Percentiles rank a stretch among this genome's conserved stretches.
phyloP scores from a whole-genome alignment of 2,113 vertebrate species.

The Polypterus bichir region DNA sequence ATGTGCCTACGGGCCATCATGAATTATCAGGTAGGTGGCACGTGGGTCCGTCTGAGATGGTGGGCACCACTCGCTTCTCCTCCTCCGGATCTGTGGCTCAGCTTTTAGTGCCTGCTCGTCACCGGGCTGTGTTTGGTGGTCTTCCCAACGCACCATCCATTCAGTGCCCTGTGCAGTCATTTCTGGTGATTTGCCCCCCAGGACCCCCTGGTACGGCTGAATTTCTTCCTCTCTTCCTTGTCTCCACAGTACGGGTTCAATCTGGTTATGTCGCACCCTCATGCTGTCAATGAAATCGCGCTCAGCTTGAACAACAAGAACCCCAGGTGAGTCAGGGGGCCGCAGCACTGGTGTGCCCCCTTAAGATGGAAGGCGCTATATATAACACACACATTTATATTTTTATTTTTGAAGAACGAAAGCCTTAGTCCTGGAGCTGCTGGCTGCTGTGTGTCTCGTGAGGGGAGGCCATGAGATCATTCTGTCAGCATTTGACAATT shows the following conservation, averaged over 20 bases:
- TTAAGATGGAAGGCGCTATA: too few species aligned
- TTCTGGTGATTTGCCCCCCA: not conserved
- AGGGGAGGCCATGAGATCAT: slow-evolving; percentile 95
- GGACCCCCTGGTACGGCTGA: not conserved
- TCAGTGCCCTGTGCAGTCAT: too few species aligned
- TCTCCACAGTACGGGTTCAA: slow-evolving; percentile 85
- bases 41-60: too few species aligned
- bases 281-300: slow-evolving; percentile 92
- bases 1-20: slow-evolving; percentile 92
- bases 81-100: not conserved
- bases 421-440: slow-evolving; percentile 85
- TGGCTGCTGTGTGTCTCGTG: slow-evolving; percentile 90
- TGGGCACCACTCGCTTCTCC: too few species aligned
- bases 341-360: not conserved
- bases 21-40: slow-evolving; percentile 83
- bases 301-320: slow-evolving; percentile 97
- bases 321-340: slow-evolving; percentile 56
- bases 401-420: slow-evolving; percentile 63
- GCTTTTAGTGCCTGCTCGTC: not conserved
- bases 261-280: slow-evolving; percentile 92
- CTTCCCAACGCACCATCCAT: too few species aligned
- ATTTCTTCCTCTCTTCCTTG: slow-evolving; percentile 16
- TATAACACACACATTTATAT: too few species aligned
- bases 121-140: too few species aligned
- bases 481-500: slow-evolving; percentile 93